Evolutionary conservation across 2,888 invertebrate genomes (phyloP).

Genomic region (Conchocele bisecta): DNA sequence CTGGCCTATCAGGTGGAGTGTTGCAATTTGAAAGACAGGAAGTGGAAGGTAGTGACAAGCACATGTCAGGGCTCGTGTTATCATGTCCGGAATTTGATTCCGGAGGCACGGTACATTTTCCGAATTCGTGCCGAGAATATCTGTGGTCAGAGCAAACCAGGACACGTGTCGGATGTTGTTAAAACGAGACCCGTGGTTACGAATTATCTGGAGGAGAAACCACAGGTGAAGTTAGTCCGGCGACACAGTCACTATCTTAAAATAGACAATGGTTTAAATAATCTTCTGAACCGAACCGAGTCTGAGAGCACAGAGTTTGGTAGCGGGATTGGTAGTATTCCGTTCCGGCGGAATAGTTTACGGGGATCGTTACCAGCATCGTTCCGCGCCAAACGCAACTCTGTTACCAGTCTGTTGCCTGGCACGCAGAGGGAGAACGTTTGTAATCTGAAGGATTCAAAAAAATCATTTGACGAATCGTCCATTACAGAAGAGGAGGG

Average conservation of each 20-base stretch:
- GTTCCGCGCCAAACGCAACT: conserved; percentile 42
- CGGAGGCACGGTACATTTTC: conserved; percentile 68
- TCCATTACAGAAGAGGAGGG: conserved; percentile 53
- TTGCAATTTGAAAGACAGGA: conserved; percentile 53
- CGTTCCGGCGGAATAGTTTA: conserved; percentile 61
- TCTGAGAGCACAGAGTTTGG: conserved; percentile 43
- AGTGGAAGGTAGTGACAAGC: conserved; percentile 71
- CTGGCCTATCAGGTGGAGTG: conserved; percentile 69
- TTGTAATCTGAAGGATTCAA: conserved; percentile 57
- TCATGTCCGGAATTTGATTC: conserved; percentile 67
- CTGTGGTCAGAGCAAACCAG: conserved; percentile 70
- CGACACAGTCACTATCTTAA: conserved; percentile 65
- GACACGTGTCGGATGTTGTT: conserved; percentile 79
- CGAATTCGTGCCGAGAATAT: conserved; percentile 74
- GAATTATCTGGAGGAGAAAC: conserved; percentile 56
- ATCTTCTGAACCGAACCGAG: conserved; percentile 57
- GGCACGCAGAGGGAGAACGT: conserved; percentile 61
- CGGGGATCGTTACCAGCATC: conserved; percentile 58
- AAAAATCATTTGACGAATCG: conserved; percentile 59
- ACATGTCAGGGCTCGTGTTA: conserved; percentile 73
- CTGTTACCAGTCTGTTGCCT: conserved; percentile 57
- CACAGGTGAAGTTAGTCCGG: conserved; percentile 52
- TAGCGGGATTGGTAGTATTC: conserved; percentile 57
- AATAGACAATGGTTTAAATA: conserved; percentile 59
- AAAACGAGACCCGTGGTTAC: conserved; percentile 58